Percentiles rank a stretch among this genome's conserved stretches.
These are phyloP conservation scores for Notarius quadriscutis DNA, from an alignment of 2,113 vertebrate species.

Conservation along the genomic window DNA sequence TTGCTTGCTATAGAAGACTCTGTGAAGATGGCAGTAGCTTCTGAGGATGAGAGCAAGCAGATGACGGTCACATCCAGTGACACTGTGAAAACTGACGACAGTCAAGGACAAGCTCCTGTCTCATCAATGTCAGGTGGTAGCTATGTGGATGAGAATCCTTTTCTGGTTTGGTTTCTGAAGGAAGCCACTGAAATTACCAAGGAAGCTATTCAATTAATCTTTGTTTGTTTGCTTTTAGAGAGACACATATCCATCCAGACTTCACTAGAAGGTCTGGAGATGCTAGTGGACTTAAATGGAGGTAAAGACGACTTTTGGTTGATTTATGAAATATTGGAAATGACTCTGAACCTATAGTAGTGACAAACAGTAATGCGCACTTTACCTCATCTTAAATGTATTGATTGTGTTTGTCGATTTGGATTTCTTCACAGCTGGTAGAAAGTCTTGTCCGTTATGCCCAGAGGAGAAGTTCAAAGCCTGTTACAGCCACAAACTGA, in stretches of 20 bases:
- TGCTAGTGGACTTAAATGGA: slow-evolving; percentile 80
- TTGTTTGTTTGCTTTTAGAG: slow-evolving; percentile 73
- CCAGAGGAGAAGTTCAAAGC: slow-evolving; percentile 92
- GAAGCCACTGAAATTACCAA: neutral
- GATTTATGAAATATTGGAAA: neutral
- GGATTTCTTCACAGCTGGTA: slow-evolving; percentile 71
- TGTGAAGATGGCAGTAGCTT: neutral
- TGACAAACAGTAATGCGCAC: too few relatives aligned
- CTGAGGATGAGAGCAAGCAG: slow-evolving; percentile 4
- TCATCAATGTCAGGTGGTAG: slow-evolving; percentile 33
- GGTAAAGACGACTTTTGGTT: slow-evolving; percentile 59
- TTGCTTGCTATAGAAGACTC: neutral
- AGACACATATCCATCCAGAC: slow-evolving; percentile 92
- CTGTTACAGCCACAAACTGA: slow-evolving; percentile 87
- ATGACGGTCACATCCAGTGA: neutral
- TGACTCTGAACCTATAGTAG: neutral
- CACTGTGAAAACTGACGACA: slow-evolving; percentile 18
- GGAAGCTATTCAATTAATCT: neutral
- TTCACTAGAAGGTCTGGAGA: slow-evolving; percentile 83
- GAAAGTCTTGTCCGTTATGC: slow-evolving; percentile 88
- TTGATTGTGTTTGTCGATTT: neutral
- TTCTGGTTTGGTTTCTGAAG: neutral
- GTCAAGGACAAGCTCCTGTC: slow-evolving; percentile 31
- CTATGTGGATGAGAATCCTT: neutral
- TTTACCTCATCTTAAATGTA: neutral